Percentiles rank a stretch among this genome's conserved stretches.
Evolutionary conservation across 2,113 vertebrate species (phyloP).

Genomic region (Ptilorrhoa leucosticta): DNA sequence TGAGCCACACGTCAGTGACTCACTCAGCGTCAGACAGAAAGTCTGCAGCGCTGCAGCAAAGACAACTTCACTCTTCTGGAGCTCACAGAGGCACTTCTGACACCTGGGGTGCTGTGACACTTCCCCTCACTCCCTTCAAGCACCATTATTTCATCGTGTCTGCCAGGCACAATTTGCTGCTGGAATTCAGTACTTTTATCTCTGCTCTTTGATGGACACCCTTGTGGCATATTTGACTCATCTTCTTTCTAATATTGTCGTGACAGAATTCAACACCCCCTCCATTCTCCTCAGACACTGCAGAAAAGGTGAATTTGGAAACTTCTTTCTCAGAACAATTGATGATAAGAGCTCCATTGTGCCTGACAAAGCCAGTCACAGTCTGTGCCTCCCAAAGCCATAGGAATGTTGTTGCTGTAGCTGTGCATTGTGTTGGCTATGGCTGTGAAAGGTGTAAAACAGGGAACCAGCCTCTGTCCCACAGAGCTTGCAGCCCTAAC

Average conservation of each 20-base stretch:
- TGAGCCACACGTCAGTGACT: conserved; percentile 35
- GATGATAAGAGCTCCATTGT: neutral
- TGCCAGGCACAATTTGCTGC: conserved; percentile 36
- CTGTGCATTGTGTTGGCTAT: neutral
- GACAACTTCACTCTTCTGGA: conserved; percentile 27
- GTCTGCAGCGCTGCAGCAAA: neutral
- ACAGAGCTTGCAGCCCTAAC: neutral
- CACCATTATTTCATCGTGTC: neutral
- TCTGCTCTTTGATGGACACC: conserved; percentile 19
- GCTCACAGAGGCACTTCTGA: conserved; percentile 13
- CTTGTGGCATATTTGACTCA: conserved; percentile 20
- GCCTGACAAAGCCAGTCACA: neutral
- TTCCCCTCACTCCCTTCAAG: conserved; percentile 7
- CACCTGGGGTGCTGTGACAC: neutral
- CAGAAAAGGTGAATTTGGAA: conserved; percentile 17
- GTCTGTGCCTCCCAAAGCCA: neutral
- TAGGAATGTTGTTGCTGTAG: neutral
- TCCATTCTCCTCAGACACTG: conserved; percentile 3
- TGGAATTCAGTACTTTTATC: conserved; percentile 36
- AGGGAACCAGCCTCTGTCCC: neutral
- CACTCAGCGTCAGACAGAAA: conserved; percentile 51
- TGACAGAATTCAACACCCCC: conserved; percentile 25
- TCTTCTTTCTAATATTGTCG: neutral
- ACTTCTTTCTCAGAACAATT: neutral
- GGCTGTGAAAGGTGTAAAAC: neutral